Evolutionary conservation across 1,140 invertebrate species (phyloP).

Genomic region (Heliconius hewitsoni): DNA sequence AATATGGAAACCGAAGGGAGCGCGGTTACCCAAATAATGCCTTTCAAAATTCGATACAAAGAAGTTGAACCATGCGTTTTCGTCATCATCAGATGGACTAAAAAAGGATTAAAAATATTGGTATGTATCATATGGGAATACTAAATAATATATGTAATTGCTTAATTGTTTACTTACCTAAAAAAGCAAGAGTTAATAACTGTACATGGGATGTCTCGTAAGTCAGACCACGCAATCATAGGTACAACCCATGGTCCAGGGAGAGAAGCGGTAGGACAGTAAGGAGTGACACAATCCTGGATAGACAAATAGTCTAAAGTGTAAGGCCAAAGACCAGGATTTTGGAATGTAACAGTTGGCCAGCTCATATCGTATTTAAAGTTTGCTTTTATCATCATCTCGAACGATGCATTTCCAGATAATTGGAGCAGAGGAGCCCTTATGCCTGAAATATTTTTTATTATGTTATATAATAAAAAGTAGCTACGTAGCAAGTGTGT

Average conservation of each 20-base stretch:
- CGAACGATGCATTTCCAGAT: conserved; percentile 83
- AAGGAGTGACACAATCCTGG: conserved; percentile 85
- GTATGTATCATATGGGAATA: no score
- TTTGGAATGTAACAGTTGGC: conserved; percentile 81
- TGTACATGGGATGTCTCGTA: conserved; percentile 77
- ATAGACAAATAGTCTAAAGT: conserved; percentile 84
- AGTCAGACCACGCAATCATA: conserved; percentile 83
- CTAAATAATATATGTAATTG: no score
- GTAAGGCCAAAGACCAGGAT: conserved; percentile 87
- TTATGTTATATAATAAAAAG: not conserved
- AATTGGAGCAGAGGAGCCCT: conserved; percentile 86
- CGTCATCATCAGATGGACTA: conserved; percentile 62
- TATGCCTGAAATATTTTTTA: conserved; percentile 75
- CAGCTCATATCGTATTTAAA: conserved; percentile 85
- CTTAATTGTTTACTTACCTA: not conserved
- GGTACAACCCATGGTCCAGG: conserved; percentile 85
- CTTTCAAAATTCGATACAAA: conserved; percentile 81
- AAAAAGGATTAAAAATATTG: conserved; percentile 8
- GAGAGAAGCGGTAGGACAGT: conserved; percentile 84
- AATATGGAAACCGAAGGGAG: conserved; percentile 83
- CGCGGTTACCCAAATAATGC: conserved; percentile 81
- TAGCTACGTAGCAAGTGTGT: no score
- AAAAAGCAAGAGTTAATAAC: conserved; percentile 84
- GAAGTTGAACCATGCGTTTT: conserved; percentile 76
- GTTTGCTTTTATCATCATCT: conserved; percentile 73